phyloP scores from a whole-genome alignment of 2,888 invertebrate genomes.

The Crossocerus cetratus region DNA sequence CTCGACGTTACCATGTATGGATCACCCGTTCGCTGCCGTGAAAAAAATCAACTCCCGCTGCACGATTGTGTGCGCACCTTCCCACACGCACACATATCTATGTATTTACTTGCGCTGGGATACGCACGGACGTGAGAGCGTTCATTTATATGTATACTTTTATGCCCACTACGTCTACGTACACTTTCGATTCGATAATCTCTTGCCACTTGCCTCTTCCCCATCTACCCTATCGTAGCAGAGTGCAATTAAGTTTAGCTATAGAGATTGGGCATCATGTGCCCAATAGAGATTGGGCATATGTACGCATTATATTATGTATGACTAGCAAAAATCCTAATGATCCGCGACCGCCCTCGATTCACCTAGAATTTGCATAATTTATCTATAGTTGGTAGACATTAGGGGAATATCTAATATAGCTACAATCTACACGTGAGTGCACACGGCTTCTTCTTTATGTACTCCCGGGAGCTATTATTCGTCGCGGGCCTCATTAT shows the following conservation, averaged over 20 bases:
- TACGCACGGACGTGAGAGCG: not conserved
- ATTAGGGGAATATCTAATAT: constrained; percentile 35
- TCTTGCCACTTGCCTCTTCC: not conserved
- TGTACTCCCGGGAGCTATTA: constrained; percentile 62
- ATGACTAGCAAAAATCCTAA: no score
- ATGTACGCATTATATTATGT: no score
- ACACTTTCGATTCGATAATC: no score
- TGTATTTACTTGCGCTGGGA: not conserved
- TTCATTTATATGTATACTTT: no score
- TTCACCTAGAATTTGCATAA: constrained; percentile 40
- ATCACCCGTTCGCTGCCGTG: constrained; percentile 59
- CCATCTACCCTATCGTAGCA: no score
- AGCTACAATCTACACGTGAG: constrained; percentile 34
- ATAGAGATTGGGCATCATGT: no score
- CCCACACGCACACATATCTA: no score
- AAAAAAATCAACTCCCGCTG: constrained; percentile 27
- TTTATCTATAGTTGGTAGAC: not conserved
- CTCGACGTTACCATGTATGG: constrained; percentile 70
- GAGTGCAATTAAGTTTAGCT: no score
- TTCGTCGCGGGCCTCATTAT: constrained; percentile 55
- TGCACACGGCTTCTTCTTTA: constrained; percentile 55
- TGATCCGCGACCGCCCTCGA: no score
- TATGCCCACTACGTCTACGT: no score
- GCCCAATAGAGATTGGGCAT: no score
- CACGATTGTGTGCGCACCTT: constrained; percentile 37